Conservation (phyloP, 2,113 vertebrate genomes). For the Bothrops jararaca region DNA sequence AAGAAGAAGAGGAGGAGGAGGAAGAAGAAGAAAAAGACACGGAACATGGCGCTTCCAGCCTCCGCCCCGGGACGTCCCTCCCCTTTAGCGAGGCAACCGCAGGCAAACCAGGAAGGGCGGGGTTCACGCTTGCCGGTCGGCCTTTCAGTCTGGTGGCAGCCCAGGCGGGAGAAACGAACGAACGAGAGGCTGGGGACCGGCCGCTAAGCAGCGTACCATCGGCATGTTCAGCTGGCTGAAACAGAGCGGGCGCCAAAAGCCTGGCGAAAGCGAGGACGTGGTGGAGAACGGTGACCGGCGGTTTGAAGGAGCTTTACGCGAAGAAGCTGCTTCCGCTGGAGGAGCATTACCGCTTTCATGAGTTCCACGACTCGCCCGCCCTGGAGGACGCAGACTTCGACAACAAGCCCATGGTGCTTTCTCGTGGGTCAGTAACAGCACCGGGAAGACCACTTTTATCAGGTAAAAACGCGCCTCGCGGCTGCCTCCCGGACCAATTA, state of each 20-base stretch:
- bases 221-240: slow-evolving; percentile 88
- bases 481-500: neutral
- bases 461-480: slow-evolving; percentile 49
- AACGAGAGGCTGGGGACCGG: neutral
- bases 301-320: slow-evolving; percentile 85
- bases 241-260: slow-evolving; percentile 73
- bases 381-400: slow-evolving; percentile 97
- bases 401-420: slow-evolving; percentile 97
- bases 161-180: neutral
- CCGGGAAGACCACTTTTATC: slow-evolving; percentile 98
- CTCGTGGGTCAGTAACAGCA: slow-evolving; percentile 97
- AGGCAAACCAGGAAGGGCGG: neutral
- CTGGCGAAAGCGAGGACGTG: slow-evolving; percentile 74
- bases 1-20: neutral
- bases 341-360: slow-evolving; percentile 94
- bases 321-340: slow-evolving; percentile 93
- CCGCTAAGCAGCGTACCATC: neutral
- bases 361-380: slow-evolving; percentile 96
- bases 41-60: neutral
- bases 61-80: neutral
- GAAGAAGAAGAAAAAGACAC: no score
- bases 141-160: neutral
- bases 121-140: neutral
- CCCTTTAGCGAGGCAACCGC: neutral
- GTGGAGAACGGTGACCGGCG: slow-evolving; percentile 93